Evolutionary conservation across 2,888 invertebrate genomes (phyloP).

Genomic region (Dinocampus coccinellae): DNA sequence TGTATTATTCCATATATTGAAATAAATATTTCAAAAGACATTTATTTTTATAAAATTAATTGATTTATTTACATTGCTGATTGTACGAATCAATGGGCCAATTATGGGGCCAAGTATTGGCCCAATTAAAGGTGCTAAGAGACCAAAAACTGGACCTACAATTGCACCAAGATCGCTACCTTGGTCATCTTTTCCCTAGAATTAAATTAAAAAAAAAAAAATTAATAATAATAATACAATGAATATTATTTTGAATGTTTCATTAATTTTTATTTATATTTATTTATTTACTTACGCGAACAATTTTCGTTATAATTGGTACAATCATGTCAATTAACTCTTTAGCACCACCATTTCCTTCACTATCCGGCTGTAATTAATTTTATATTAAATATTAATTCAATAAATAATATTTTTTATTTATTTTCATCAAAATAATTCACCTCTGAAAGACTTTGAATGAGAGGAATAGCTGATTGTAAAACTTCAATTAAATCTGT

Average conservation of each 20-base stretch:
- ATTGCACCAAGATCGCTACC: slow-evolving; percentile 61
- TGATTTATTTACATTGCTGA: slow-evolving; percentile 57
- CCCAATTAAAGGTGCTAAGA: slow-evolving; percentile 61
- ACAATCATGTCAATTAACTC: slow-evolving; percentile 28
- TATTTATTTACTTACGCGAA: slow-evolving; percentile 19
- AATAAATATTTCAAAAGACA: not conserved
- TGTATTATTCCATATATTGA: not conserved
- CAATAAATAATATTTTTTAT: not conserved
- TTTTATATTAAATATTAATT: slow-evolving; percentile 8
- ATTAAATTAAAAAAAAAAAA: not conserved
- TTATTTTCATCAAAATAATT: slow-evolving; percentile 26
- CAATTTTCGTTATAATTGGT: slow-evolving; percentile 21
- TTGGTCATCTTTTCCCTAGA: slow-evolving; percentile 59
- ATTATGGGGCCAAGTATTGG: slow-evolving; percentile 61
- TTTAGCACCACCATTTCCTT: slow-evolving; percentile 31
- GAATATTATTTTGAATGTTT: too few relatives aligned
- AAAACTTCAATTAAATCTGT: slow-evolving; percentile 60
- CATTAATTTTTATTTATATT: not conserved
- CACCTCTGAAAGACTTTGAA: slow-evolving; percentile 63
- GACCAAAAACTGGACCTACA: slow-evolving; percentile 56
- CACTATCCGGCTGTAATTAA: slow-evolving; percentile 44
- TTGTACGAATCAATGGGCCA: slow-evolving; percentile 58
- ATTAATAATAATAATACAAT: too few relatives aligned
- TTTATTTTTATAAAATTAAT: not conserved
- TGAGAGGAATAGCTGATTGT: slow-evolving; percentile 56